Evolutionary conservation across 2,797 vertebrate species (phyloP).

Genomic region (Cirrhinus molitorella): DNA sequence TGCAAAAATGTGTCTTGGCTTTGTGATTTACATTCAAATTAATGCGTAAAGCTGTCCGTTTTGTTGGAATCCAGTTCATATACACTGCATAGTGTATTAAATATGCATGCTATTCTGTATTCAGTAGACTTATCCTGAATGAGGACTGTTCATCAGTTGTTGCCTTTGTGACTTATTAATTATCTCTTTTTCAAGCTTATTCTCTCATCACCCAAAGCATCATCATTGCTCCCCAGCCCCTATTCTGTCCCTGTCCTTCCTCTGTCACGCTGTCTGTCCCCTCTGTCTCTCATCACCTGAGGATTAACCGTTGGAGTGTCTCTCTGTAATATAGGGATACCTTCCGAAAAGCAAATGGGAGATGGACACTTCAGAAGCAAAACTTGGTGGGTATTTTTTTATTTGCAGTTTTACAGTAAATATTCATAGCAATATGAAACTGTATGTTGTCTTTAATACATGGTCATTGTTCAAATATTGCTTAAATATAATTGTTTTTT

Average conservation of each 20-base stretch:
- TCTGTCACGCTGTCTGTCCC: conserved; percentile 45
- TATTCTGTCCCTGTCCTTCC: conserved; percentile 44
- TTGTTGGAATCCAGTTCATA: not conserved
- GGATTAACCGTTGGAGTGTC: conserved; percentile 95
- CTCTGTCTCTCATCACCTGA: conserved; percentile 58
- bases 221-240: conserved; percentile 36
- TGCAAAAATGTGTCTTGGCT: conserved; percentile 19
- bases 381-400: conserved; percentile 91
- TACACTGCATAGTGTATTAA: not conserved
- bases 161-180: conserved; percentile 53
- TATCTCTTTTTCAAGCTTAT: conserved; percentile 71
- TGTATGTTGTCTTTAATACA: not conserved
- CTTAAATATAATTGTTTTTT: not conserved
- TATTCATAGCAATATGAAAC: not conserved
- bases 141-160: conserved; percentile 9
- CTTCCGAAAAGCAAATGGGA: conserved; percentile 99
- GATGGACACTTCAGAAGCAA: conserved; percentile 99
- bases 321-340: conserved; percentile 99
- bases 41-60: not conserved
- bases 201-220: conserved; percentile 65
- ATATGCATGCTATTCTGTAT: conserved; percentile 26
- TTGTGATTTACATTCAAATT: not conserved
- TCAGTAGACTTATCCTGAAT: not conserved
- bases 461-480: too few species aligned
- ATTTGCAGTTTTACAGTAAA: not conserved